phyloP scores from a whole-genome alignment of 2,797 vertebrate species.

The Geotrypetes seraphini region DNA sequence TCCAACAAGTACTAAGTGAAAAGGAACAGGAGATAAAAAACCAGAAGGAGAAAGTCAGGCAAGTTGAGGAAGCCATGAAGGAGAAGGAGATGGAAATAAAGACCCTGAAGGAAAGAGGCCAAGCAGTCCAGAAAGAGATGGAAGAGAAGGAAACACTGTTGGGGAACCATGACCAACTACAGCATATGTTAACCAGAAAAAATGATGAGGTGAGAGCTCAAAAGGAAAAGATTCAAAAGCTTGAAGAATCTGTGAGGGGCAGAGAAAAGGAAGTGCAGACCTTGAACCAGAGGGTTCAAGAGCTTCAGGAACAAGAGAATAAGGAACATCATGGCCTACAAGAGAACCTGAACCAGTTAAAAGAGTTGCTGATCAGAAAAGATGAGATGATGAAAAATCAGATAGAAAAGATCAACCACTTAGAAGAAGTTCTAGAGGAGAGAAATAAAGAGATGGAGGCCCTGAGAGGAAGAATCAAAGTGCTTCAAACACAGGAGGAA shows the following conservation, averaged over 20 bases:
- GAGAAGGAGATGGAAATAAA: too few species aligned
- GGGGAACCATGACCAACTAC: constrained; percentile 5
- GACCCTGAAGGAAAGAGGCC: too few species aligned
- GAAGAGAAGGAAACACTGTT: too few species aligned
- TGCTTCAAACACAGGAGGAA: constrained; percentile 28
- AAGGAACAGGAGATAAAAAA: too few species aligned
- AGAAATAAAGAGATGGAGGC: constrained; percentile 14
- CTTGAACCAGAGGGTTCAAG: background rate
- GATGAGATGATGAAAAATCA: constrained; percentile 15
- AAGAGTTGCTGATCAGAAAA: constrained; percentile 7
- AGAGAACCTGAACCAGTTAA: background rate
- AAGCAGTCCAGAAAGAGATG: constrained; percentile 11
- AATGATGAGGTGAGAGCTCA: constrained; percentile 1
- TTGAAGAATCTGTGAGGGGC: constrained; percentile 9
- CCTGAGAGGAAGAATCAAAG: constrained; percentile 26
- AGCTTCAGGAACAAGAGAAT: background rate
- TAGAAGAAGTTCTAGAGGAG: constrained; percentile 1
- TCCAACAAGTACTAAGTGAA: constrained; percentile 19
- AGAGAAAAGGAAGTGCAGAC: background rate
- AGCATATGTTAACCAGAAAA: background rate
- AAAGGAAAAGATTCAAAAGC: constrained; percentile 14
- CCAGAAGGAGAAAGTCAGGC: too few species aligned
- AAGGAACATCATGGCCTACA: background rate
- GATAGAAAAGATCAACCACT: constrained; percentile 7
- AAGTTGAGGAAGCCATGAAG: too few species aligned